These are phyloP conservation scores for Gryllus longicercus DNA, from an alignment of 2,888 invertebrate genomes.

Conservation along the genomic window DNA sequence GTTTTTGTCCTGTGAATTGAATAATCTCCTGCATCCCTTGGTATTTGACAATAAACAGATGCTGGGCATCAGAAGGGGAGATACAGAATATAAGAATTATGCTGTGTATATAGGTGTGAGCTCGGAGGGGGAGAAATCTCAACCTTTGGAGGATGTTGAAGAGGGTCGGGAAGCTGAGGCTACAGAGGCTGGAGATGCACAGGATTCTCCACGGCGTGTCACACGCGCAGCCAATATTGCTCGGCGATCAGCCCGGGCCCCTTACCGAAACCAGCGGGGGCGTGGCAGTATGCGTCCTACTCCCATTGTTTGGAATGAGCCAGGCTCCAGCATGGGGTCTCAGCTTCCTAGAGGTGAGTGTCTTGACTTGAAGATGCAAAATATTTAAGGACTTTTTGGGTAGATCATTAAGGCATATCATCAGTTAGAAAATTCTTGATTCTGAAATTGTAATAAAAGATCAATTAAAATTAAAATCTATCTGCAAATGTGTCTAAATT, in stretches of 20 bases:
- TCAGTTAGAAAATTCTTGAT: no score
- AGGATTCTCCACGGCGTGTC: slow-evolving; percentile 46
- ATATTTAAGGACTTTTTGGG: no score
- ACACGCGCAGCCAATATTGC: slow-evolving; percentile 44
- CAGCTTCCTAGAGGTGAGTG: background rate
- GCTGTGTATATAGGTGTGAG: slow-evolving; percentile 49
- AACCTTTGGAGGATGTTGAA: slow-evolving; percentile 41
- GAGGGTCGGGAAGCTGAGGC: slow-evolving; percentile 82
- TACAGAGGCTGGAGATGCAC: slow-evolving; percentile 58
- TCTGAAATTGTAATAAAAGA: no score
- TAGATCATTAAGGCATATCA: no score
- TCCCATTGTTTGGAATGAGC: slow-evolving; percentile 60
- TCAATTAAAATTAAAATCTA: no score
- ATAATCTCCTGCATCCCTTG: no score
- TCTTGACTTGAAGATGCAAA: no score
- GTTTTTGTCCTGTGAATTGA: no score
- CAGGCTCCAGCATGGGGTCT: slow-evolving; percentile 33
- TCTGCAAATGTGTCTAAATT: no score
- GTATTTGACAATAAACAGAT: no score
- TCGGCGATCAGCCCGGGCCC: slow-evolving; percentile 42
- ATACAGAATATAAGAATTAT: no score
- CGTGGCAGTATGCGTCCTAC: slow-evolving; percentile 49
- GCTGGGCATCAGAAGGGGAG: no score
- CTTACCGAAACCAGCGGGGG: slow-evolving; percentile 39
- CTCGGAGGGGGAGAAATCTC: slow-evolving; percentile 62